phyloP scores from a whole-genome alignment of 1,140 invertebrate genomes.

The Lepidotrigona ventralis region DNA sequence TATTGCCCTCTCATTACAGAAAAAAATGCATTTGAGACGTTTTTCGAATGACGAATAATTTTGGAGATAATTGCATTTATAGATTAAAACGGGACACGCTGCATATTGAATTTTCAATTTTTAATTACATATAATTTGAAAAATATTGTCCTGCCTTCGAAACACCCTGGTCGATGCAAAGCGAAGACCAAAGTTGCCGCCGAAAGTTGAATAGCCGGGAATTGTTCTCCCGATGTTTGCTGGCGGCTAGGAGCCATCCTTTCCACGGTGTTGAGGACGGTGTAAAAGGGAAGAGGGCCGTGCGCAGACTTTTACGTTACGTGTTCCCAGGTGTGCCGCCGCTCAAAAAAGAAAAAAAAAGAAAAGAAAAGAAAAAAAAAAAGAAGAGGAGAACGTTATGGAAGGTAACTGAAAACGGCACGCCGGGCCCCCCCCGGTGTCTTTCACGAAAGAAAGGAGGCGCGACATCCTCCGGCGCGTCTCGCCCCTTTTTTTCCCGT shows the following conservation, averaged over 20 bases:
- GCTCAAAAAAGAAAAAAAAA: slow-evolving; percentile 3
- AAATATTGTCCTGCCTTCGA: neutral
- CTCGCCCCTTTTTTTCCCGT: slow-evolving; percentile 31
- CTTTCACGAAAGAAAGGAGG: slow-evolving; percentile 40
- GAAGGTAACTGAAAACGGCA: slow-evolving; percentile 53
- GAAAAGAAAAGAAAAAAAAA: too few species aligned
- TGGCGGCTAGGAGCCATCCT: neutral
- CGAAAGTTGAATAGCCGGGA: neutral
- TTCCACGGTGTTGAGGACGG: neutral
- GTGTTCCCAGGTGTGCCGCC: neutral
- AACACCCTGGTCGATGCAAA: neutral
- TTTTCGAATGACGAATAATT: too few species aligned
- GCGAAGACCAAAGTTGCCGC: too few species aligned
- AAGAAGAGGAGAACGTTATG: neutral
- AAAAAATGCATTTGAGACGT: too few species aligned
- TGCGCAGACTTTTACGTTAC: too few species aligned
- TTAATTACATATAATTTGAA: neutral
- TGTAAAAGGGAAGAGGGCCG: neutral
- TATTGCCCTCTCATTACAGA: too few species aligned
- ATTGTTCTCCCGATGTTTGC: slow-evolving; percentile 1
- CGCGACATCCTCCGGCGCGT: slow-evolving; percentile 26
- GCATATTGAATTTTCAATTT: too few species aligned
- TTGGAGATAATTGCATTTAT: too few species aligned
- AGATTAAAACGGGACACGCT: too few species aligned
- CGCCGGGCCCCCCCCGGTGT: slow-evolving; percentile 17